Conservation (phyloP, 2,113 vertebrate species). For the Carassius auratus region DNA sequence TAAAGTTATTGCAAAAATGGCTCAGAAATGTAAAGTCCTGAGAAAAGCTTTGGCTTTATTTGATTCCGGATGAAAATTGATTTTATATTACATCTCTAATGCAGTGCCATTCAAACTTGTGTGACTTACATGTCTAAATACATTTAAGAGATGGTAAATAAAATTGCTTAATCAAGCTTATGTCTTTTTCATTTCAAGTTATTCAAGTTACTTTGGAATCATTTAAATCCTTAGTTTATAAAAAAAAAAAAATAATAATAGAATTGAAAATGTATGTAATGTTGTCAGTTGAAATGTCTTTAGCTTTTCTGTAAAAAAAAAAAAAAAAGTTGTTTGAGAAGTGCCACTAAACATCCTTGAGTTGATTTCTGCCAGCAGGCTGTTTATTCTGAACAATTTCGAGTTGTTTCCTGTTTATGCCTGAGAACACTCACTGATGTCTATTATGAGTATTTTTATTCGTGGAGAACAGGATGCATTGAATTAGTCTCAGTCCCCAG, state of each 20-base stretch:
- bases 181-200: background rate
- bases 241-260: background rate
- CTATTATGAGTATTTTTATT: slow-evolving; percentile 1
- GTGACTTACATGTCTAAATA: too few relatives aligned
- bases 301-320: background rate
- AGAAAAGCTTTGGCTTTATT: background rate
- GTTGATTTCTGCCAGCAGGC: background rate
- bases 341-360: background rate
- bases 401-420: background rate
- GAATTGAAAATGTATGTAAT: background rate
- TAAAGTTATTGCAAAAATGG: background rate
- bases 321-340: background rate
- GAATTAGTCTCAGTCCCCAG: slow-evolving; percentile 9
- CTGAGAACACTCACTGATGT: slow-evolving; percentile 9
- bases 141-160: too few relatives aligned
- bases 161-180: background rate
- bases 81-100: background rate
- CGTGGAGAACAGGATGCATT: background rate
- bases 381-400: slow-evolving; percentile 10
- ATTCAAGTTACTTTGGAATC: background rate
- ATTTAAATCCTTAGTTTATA: background rate
- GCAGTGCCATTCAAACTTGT: too few relatives aligned
- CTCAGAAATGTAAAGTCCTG: background rate
- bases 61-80: background rate
- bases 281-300: background rate